Conservation (phyloP, 2,888 invertebrate genomes). For the Myopa testacea region DNA sequence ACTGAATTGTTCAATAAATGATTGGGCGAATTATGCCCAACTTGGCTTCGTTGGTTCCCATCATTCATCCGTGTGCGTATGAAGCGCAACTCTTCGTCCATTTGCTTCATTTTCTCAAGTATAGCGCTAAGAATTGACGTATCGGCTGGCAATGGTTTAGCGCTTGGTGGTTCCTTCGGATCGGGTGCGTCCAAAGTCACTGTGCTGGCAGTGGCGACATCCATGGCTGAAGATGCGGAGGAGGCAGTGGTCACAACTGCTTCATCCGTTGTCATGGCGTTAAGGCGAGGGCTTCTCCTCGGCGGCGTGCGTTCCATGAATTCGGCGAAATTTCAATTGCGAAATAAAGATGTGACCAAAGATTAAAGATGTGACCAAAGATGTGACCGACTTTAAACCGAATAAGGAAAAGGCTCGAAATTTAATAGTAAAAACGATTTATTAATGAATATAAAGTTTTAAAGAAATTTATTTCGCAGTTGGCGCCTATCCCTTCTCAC, state of each 20-base stretch:
- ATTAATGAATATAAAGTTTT: too few species aligned
- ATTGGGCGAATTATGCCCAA: background rate
- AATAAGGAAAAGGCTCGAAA: too few species aligned
- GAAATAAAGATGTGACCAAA: slow-evolving; percentile 1
- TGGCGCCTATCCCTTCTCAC: too few species aligned
- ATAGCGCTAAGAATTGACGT: background rate
- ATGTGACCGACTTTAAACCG: too few species aligned
- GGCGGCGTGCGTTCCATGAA: slow-evolving; percentile 1
- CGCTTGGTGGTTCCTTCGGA: background rate
- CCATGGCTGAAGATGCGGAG: background rate
- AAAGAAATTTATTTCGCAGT: too few species aligned
- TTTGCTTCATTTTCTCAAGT: slow-evolving; percentile 1
- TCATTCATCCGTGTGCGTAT: background rate
- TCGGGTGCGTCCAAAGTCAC: background rate
- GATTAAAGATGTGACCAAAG: too few species aligned
- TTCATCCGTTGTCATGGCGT: background rate
- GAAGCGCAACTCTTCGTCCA: background rate
- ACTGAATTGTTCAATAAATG: background rate
- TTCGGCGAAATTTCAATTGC: background rate
- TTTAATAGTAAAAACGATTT: too few species aligned
- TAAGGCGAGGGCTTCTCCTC: background rate
- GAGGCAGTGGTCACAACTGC: background rate
- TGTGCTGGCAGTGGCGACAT: background rate
- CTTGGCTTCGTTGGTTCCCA: background rate
- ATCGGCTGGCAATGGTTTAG: background rate